phyloP scores from a whole-genome alignment of 2,888 invertebrate genomes.

The Eupeodes latifasciatus region DNA sequence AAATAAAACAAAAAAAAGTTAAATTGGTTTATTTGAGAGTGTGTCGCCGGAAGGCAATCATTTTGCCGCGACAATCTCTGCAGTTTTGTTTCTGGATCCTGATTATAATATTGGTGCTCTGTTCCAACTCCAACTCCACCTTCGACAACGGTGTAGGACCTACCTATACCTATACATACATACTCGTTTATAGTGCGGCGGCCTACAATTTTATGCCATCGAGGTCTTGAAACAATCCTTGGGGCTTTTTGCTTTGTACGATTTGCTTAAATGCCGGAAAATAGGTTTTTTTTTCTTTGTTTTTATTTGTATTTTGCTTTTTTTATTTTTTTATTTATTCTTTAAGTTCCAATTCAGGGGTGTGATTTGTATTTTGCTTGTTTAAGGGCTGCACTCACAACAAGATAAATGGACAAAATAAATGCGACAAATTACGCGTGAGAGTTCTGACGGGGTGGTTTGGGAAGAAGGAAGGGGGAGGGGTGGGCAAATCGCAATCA shows the following conservation, averaged over 20 bases:
- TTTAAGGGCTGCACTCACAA: slow-evolving; percentile 18
- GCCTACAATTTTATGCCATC: slow-evolving; percentile 20
- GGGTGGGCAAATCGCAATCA: slow-evolving; percentile 50
- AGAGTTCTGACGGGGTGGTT: background rate
- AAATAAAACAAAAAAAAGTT: slow-evolving; percentile 59
- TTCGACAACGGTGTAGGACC: background rate
- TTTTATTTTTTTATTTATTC: slow-evolving; percentile 10
- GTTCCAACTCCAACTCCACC: background rate
- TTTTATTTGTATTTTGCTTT: background rate
- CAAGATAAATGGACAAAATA: slow-evolving; percentile 61
- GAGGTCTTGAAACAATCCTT: slow-evolving; percentile 42
- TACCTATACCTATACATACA: background rate
- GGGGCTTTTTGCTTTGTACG: slow-evolving; percentile 34
- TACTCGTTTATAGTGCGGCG: background rate
- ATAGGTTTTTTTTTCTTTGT: slow-evolving; percentile 38
- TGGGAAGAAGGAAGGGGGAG: background rate
- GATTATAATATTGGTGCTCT: slow-evolving; percentile 29
- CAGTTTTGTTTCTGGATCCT: slow-evolving; percentile 35
- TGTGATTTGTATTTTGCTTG: slow-evolving; percentile 18
- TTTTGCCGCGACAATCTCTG: slow-evolving; percentile 64
- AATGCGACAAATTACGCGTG: slow-evolving; percentile 62
- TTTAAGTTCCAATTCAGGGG: slow-evolving; percentile 12
- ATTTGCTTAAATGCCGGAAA: slow-evolving; percentile 67
- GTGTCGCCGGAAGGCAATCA: slow-evolving; percentile 46
- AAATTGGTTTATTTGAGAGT: slow-evolving; percentile 72